Percentiles rank a stretch among this genome's conserved stretches.
These are phyloP conservation scores for Semibalanus balanoides DNA, from an alignment of 1,140 invertebrate genomes.

Conservation along the genomic window DNA sequence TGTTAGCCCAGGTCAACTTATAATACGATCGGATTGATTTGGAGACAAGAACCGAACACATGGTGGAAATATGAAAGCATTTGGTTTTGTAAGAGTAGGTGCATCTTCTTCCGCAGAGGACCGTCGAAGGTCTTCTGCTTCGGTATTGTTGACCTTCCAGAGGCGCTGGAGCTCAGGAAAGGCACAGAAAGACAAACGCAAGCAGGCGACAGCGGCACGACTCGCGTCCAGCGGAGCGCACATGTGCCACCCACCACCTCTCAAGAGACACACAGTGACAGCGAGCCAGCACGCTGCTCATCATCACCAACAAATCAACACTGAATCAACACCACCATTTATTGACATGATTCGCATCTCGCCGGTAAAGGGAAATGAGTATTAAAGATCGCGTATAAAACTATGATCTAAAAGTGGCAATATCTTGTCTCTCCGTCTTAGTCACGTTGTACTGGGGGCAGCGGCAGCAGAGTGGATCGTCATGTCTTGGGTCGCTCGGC, in stretches of 20 bases:
- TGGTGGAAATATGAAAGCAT: no score
- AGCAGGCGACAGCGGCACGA: background rate
- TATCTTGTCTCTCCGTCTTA: background rate
- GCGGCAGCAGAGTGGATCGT: no score
- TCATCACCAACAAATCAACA: background rate
- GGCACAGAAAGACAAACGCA: background rate
- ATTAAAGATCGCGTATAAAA: conserved; percentile 12
- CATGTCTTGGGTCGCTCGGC: no score
- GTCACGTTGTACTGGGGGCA: background rate
- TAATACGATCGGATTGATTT: no score
- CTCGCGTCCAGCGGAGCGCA: background rate
- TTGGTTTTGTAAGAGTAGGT: no score
- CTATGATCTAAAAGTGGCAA: background rate
- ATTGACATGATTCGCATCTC: background rate
- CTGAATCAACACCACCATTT: conserved; percentile 4
- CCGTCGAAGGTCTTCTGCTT: no score
- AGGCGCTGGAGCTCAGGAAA: background rate
- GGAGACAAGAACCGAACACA: no score
- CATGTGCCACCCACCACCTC: background rate
- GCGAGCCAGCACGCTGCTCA: no score
- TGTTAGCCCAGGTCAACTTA: no score
- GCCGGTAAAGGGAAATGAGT: conserved; percentile 6
- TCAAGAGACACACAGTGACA: background rate
- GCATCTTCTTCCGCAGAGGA: no score
- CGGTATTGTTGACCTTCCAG: no score